phyloP scores from a whole-genome alignment of 2,888 invertebrate species.

The Norana najaformis region DNA sequence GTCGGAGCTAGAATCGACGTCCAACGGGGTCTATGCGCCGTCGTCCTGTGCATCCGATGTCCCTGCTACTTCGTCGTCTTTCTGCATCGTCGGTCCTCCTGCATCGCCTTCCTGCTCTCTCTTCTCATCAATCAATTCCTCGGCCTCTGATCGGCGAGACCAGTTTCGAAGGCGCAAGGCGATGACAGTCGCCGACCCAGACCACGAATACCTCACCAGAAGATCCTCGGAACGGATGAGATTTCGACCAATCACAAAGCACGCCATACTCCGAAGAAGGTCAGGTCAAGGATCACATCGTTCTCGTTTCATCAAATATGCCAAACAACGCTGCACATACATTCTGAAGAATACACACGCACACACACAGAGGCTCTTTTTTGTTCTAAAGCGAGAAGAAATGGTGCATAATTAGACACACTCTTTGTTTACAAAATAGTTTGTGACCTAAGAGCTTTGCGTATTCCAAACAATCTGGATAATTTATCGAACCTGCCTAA shows the following conservation, averaged over 20 bases:
- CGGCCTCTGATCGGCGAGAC: background rate
- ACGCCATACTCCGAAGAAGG: background rate
- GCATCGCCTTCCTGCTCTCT: background rate
- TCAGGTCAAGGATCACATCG: background rate
- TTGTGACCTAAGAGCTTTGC: no score
- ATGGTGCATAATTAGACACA: no score
- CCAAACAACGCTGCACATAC: no score
- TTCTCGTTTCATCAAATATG: background rate
- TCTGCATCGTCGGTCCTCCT: background rate
- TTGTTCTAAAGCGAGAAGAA: no score
- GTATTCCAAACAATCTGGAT: no score
- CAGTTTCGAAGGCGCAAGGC: slow-evolving; percentile 33
- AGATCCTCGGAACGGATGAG: slow-evolving; percentile 19
- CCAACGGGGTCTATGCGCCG: background rate
- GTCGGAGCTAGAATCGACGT: background rate
- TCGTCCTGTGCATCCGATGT: background rate
- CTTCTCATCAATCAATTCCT: background rate
- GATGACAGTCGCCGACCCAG: slow-evolving; percentile 32
- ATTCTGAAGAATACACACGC: no score
- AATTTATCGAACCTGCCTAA: no score
- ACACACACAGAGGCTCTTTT: no score
- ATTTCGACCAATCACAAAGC: background rate
- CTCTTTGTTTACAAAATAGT: no score
- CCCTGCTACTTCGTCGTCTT: background rate
- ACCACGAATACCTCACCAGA: slow-evolving; percentile 30